phyloP scores from a whole-genome alignment of 2,113 vertebrate species.

The Proterorhinus semilunaris region DNA sequence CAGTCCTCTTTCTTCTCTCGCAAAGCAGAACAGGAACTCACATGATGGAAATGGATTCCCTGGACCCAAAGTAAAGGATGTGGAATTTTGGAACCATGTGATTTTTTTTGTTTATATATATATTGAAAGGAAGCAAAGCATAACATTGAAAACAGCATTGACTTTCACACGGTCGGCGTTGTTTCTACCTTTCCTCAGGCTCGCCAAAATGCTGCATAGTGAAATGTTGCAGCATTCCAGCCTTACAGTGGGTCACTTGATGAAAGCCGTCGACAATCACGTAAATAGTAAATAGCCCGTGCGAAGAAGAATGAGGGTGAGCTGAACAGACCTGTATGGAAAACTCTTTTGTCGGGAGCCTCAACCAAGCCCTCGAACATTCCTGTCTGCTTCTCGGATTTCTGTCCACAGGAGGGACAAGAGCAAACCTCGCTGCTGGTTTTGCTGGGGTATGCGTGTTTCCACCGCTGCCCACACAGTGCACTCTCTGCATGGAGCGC shows the following conservation, averaged over 20 bases:
- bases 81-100: slow-evolving; percentile 55
- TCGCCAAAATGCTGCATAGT: not conserved
- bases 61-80: slow-evolving; percentile 58
- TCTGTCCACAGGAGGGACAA: slow-evolving; percentile 59
- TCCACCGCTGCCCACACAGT: slow-evolving; percentile 54
- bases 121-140: slow-evolving; percentile 43
- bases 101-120: not conserved
- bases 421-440: slow-evolving; percentile 38
- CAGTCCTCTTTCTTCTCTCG: slow-evolving; percentile 44
- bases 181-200: not conserved
- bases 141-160: slow-evolving; percentile 27
- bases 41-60: slow-evolving; percentile 65
- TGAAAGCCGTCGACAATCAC: slow-evolving; percentile 20
- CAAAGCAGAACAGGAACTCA: slow-evolving; percentile 48
- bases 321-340: slow-evolving; percentile 65
- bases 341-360: slow-evolving; percentile 43
- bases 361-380: slow-evolving; percentile 57
- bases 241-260: slow-evolving; percentile 30
- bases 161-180: not conserved
- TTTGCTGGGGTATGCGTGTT: slow-evolving; percentile 35
- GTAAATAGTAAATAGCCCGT: slow-evolving; percentile 37
- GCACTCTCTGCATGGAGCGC: slow-evolving; percentile 50
- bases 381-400: slow-evolving; percentile 70
- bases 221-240: slow-evolving; percentile 26
- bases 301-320: slow-evolving; percentile 61